Evolutionary conservation across 2,113 vertebrate genomes (phyloP).

Genomic region (Raja brachyura): DNA sequence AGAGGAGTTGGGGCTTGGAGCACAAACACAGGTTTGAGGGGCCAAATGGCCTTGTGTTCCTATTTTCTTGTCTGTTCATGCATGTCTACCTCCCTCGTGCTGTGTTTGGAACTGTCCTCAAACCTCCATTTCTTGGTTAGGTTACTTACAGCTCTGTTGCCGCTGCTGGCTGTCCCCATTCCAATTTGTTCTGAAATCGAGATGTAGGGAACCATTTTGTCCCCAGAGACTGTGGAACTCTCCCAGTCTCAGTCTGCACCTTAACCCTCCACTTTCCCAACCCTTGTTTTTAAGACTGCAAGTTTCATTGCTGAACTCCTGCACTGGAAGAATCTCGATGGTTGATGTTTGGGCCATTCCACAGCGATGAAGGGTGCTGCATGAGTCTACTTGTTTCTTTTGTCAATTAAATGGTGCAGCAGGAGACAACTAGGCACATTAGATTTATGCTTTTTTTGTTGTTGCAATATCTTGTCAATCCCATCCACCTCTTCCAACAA

Average conservation of each 20-base stretch:
- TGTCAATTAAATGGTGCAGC: too few relatives aligned
- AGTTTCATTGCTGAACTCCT: background rate
- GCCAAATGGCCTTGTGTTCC: too few relatives aligned
- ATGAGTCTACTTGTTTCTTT: too few relatives aligned
- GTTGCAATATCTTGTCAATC: background rate
- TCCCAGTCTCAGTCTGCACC: background rate
- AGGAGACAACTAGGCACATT: too few relatives aligned
- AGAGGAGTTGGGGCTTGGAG: too few relatives aligned
- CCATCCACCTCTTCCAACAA: background rate
- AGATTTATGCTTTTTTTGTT: too few relatives aligned
- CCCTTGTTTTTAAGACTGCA: background rate
- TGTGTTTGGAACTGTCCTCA: background rate
- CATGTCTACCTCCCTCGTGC: background rate
- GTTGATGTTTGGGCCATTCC: too few relatives aligned
- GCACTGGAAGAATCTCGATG: too few relatives aligned
- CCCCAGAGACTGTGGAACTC: background rate
- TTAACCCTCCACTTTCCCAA: background rate
- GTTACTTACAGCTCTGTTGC: background rate
- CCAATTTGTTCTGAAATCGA: background rate
- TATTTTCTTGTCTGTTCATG: too few relatives aligned
- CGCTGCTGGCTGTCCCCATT: too few relatives aligned
- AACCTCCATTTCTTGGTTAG: background rate
- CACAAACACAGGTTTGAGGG: too few relatives aligned
- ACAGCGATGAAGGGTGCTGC: too few relatives aligned
- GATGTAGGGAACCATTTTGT: background rate